Base-by-base conservation (phyloP, 2,113 vertebrate species). In the Vireo altiloquus region DNA sequence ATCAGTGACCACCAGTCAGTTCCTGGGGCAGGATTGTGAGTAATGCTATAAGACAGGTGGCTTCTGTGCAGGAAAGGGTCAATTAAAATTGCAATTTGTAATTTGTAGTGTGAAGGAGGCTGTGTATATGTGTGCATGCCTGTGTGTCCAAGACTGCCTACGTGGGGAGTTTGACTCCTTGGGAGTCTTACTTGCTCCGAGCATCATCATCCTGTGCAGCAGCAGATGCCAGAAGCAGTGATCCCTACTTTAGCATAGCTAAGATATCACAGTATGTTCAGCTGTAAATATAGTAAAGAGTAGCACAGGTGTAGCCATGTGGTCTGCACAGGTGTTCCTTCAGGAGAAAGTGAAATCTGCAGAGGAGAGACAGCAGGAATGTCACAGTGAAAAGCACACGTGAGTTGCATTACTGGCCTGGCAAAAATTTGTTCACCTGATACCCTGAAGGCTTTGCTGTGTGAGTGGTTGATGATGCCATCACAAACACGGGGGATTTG, bases 241-340 rank as follows among this genome's bases (percentile, higher is more conserved):
- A 56, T 17, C 20, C 33, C 8, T 72, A 76, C 46, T 72, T 53
- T 23, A 65, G 13, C 23, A 40, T 1, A 72, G 22, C 5, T 83
- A 17, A 78, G 82, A 70, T 27, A 31, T 18, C 47, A 12, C 5
- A 60, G 19, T 4, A 15, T 4, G 3, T 24, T 60, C 24, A 24
- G n/a, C 39, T 82, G 44, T 49, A 65, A 86, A 61, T 22, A 42
- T 0, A 1, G 57, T 21, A 56, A 37, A 42, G 0, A 1, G 57
- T 21, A 56, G 42, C 11, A 47, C 2, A 31, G 35, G 31, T 50
- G 39, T 27, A 47, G n/a, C 20, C 28, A 7, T 1, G 0, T 20
- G 22, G 5, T 53, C n/a, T 70, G 19, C 1, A 6, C 61, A 53
- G 46, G 18, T 27, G 19, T 37, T 31, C 28, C 63, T 50, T n/a